Evolutionary conservation across 2,888 invertebrate genomes (phyloP).

Genomic region (Eumerus sabulonum): DNA sequence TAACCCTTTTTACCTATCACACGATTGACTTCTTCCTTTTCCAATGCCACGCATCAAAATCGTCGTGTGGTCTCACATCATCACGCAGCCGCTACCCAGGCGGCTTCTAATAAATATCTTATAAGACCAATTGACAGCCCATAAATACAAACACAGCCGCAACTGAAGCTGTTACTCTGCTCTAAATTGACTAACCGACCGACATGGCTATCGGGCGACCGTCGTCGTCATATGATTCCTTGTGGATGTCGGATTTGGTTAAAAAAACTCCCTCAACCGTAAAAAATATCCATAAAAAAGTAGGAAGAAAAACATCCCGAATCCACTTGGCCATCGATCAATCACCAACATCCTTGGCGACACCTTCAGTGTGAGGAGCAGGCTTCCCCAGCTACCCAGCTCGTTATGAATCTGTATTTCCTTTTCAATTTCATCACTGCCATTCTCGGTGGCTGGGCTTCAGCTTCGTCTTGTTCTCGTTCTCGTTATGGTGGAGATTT

Average conservation of each 20-base stretch:
- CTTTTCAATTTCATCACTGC: conserved; percentile 39
- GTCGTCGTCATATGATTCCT: conserved; percentile 52
- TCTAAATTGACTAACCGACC: conserved; percentile 49
- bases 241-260: conserved; percentile 21
- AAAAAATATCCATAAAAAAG: conserved; percentile 4
- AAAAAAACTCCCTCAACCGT: conserved; percentile 31
- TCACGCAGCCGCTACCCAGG: conserved; percentile 30
- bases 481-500: conserved; percentile 17
- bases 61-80: conserved; percentile 55
- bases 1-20: conserved; percentile 51
- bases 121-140: conserved; percentile 66
- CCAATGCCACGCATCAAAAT: conserved; percentile 44
- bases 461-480: conserved; percentile 15
- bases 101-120: conserved; percentile 61
- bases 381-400: conserved; percentile 5
- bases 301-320: conserved; percentile 36
- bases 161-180: conserved; percentile 24
- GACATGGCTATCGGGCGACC: too few relatives aligned
- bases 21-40: conserved; percentile 3
- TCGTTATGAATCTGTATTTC: conserved; percentile 56
- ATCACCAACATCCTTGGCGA: conserved; percentile 61
- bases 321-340: conserved; percentile 68
- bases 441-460: not conserved
- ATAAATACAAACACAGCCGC: conserved; percentile 65
- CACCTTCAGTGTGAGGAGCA: too few relatives aligned